phyloP scores from a whole-genome alignment of 2,113 vertebrate genomes.

The Rhodinocichla rosea region DNA sequence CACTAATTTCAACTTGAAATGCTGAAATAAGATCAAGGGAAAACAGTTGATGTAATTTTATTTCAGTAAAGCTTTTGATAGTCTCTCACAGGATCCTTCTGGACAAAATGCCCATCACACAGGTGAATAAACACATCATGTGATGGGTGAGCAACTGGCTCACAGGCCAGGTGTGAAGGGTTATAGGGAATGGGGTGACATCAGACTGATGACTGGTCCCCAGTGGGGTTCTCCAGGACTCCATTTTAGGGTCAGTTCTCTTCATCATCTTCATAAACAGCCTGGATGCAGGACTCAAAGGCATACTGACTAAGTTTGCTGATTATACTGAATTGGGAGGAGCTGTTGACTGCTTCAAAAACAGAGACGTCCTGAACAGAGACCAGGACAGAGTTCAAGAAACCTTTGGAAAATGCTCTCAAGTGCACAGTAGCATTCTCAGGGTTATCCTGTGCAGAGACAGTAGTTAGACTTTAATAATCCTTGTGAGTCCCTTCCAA shows the following conservation, averaged over 20 bases:
- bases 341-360: background rate
- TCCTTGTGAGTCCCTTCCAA: background rate
- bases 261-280: background rate
- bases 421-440: background rate
- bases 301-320: background rate
- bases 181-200: background rate
- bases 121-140: background rate
- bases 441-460: background rate
- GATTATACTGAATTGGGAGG: background rate
- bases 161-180: rapidly evolving
- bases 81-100: background rate
- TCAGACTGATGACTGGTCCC: background rate
- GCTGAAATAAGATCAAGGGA: background rate
- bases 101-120: background rate
- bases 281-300: background rate
- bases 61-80: background rate
- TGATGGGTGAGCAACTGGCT: background rate
- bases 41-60: background rate
- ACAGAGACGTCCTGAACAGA: background rate
- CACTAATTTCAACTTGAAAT: background rate
- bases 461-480: background rate
- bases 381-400: background rate
- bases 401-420: background rate
- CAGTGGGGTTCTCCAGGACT: background rate
- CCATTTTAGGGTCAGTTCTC: background rate